A percentile compares a stretch with the other conserved stretches of the same genome.
phyloP scores from a whole-genome alignment of 1,140 invertebrate genomes.

The Lasaia peninsularis region DNA sequence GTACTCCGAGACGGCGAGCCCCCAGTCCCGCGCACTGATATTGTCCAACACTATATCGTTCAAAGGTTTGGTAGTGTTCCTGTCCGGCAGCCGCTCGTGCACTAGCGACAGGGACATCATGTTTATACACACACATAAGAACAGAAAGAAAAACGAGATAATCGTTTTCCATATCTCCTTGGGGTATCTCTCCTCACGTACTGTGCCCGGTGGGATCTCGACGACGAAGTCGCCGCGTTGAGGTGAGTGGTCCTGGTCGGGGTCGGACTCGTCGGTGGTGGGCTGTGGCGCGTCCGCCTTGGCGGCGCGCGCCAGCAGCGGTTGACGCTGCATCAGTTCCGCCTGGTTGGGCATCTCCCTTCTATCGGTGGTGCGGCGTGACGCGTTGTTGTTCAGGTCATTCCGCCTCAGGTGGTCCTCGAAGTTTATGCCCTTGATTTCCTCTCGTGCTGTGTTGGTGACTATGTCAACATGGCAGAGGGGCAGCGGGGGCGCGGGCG shows the following conservation, averaged over 20 bases:
- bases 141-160: conserved; percentile 69
- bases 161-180: conserved; percentile 75
- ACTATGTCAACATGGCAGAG: conserved; percentile 63
- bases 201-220: conserved; percentile 61
- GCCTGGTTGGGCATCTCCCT: conserved; percentile 67
- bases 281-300: conserved; percentile 60
- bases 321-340: conserved; percentile 74
- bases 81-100: conserved; percentile 90
- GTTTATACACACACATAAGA: conserved; percentile 66
- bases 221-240: conserved; percentile 66
- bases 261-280: conserved; percentile 69
- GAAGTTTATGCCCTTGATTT: conserved; percentile 69
- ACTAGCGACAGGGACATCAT: conserved; percentile 87
- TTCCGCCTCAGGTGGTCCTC: conserved; percentile 63
- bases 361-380: conserved; percentile 37
- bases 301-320: conserved; percentile 64
- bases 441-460: conserved; percentile 50
- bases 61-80: conserved; percentile 83
- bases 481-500: conserved; percentile 33
- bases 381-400: conserved; percentile 76
- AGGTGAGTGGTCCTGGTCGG: conserved; percentile 61
- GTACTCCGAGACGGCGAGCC: conserved; percentile 89
- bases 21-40: conserved; percentile 85
- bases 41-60: conserved; percentile 90
- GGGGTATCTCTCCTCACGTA: conserved; percentile 67